Percentiles rank a stretch among this genome's conserved stretches.
Conservation (phyloP, 2,797 vertebrate species). For the Momotus momota region DNA sequence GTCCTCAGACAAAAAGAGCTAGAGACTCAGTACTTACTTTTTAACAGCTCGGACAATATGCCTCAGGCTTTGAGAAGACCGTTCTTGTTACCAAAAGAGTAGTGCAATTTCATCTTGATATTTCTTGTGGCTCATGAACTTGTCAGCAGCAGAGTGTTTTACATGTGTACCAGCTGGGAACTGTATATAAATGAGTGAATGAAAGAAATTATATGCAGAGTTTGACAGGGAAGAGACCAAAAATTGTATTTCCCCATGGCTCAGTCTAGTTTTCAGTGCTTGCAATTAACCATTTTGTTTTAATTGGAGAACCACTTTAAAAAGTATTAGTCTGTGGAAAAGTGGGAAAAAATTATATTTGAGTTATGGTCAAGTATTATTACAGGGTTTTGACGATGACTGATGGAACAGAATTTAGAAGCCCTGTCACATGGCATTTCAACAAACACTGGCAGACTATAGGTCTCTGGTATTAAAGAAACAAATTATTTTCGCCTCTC, state of each 20-base stretch:
- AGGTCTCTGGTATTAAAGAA: neutral
- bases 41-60: neutral
- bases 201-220: neutral
- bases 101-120: neutral
- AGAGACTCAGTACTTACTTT: neutral
- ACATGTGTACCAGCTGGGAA: neutral
- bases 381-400: neutral
- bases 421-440: neutral
- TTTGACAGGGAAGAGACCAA: neutral
- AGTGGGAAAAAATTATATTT: neutral
- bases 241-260: neutral
- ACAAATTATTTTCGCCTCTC: neutral
- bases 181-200: neutral
- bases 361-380: neutral
- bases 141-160: neutral
- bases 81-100: neutral
- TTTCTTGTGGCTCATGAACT: neutral
- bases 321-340: neutral
- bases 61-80: neutral
- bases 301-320: neutral
- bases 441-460: neutral
- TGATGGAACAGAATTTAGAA: neutral
- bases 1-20: neutral
- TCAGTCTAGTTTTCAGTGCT: neutral
- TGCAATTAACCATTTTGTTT: neutral